Evolutionary conservation across 2,797 vertebrate species (phyloP).

Genomic region (Sebastes vulpes): DNA sequence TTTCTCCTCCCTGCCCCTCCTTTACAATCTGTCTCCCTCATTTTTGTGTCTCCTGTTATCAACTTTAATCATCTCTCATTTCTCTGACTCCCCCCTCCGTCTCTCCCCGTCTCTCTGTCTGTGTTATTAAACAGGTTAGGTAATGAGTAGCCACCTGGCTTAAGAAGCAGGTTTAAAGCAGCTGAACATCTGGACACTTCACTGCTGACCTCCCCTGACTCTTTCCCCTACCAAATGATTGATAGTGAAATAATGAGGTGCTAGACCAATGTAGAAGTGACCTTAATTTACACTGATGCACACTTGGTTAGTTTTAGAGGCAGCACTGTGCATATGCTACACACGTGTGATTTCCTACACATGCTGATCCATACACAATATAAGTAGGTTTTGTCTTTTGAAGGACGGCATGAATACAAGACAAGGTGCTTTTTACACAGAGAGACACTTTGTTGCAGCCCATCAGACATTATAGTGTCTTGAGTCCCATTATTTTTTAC

Average conservation of each 20-base stretch:
- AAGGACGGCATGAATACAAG: neutral
- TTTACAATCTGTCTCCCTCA: neutral
- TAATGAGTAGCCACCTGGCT: slow-evolving; percentile 22
- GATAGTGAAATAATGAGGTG: slow-evolving; percentile 55
- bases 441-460: neutral
- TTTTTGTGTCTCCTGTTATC: neutral
- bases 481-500: slow-evolving; percentile 4
- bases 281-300: slow-evolving; percentile 38
- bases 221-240: slow-evolving; percentile 31
- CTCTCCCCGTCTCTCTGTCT: neutral
- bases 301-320: slow-evolving; percentile 14
- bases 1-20: neutral
- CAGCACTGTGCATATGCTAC: neutral
- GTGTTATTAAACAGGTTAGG: slow-evolving; percentile 16
- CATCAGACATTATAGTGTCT: slow-evolving; percentile 1
- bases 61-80: neutral
- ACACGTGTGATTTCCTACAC: neutral
- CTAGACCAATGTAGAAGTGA: slow-evolving; percentile 17
- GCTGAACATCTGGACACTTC: slow-evolving; percentile 63
- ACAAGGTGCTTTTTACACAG: neutral
- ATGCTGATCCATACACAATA: neutral
- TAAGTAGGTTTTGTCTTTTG: neutral
- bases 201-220: slow-evolving; percentile 45
- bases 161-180: slow-evolving; percentile 10
- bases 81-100: neutral